Conservation (phyloP, 1,140 invertebrate species). For the Temnothorax curvispinosus region DNA sequence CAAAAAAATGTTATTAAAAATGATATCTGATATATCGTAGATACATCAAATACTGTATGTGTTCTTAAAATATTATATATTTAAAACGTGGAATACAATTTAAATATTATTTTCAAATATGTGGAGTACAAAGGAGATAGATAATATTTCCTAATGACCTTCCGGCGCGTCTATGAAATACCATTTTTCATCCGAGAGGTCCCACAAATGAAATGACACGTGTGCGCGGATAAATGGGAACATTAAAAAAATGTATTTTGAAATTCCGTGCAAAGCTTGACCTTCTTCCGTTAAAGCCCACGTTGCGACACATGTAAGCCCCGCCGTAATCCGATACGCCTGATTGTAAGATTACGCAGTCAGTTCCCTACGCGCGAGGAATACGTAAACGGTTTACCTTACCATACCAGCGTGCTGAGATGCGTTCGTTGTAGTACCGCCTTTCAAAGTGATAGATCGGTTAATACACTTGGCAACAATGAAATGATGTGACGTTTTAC, state of each 20-base stretch:
- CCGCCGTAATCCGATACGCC: slow-evolving; percentile 38
- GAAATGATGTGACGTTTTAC: slow-evolving; percentile 25
- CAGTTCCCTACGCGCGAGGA: slow-evolving; percentile 14
- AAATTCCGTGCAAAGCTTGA: not conserved
- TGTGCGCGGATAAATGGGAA: not conserved
- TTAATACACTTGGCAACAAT: slow-evolving; percentile 22
- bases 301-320: not conserved
- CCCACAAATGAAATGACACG: not conserved
- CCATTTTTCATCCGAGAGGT: not conserved
- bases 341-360: slow-evolving; percentile 58
- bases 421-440: not conserved
- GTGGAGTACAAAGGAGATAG: too few relatives aligned
- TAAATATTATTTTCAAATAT: not conserved
- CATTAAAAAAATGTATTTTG: slow-evolving; percentile 8
- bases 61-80: not conserved
- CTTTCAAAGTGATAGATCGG: slow-evolving; percentile 45
- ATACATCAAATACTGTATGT: not conserved
- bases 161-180: not conserved
- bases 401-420: slow-evolving; percentile 16
- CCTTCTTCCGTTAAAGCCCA: slow-evolving; percentile 1
- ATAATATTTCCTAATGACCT: not conserved
- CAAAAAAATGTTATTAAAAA: not conserved
- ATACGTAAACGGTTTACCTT: slow-evolving; percentile 39
- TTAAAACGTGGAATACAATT: not conserved
- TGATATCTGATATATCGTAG: not conserved